Evolutionary conservation across 2,797 vertebrate species (phyloP), one percentile per base, ranked within the genome.

Genomic region (Delichon dasypus): DNA sequence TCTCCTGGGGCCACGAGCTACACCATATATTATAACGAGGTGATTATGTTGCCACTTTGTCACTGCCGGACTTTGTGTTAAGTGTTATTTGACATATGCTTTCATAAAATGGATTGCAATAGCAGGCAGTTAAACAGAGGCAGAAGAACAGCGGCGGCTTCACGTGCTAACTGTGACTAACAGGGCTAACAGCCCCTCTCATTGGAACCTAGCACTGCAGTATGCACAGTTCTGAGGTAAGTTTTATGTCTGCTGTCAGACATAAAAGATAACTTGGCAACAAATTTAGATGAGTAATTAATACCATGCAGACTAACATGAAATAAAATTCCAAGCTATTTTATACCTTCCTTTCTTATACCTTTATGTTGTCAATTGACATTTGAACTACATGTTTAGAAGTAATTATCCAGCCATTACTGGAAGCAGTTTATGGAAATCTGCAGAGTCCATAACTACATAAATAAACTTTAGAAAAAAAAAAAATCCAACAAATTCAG

Each of bases 41-140:
- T 88, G 94, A 97, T 95, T 93, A 92, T 75, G 32, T 66, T 94
- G 83, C 80, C 91, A 92, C 67, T 97, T 96, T 73, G 32, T 81
- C 94, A 92, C 78, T 94, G 45, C 42, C 3, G 92, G 96, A 84
- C 47, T 94, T 82, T 62, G 81, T 81, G 55, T 89, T 96, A 92
- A 97, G 97, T 95, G 36, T 79, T 96, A 90, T 85, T 81, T 93
- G 96, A 95, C 82, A 92, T 16, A 66, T 4, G 22, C 14, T 82
- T 58, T 65, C 55, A 79, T 17, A 92, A 94, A 95, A 93, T 78
- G 36, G 89, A 92, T 94, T 91, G 93, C 96, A 97, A 90, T 84
- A 96, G 87, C 88, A 87, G 66, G 91, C 25, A 76, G 86, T 48
- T 77, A 93, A 97, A 96, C 68, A 85, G 9, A 93, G 44, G 55